These are phyloP conservation scores for Meda fulgida DNA, from an alignment of 2,797 vertebrate species.

Conservation along the genomic window DNA sequence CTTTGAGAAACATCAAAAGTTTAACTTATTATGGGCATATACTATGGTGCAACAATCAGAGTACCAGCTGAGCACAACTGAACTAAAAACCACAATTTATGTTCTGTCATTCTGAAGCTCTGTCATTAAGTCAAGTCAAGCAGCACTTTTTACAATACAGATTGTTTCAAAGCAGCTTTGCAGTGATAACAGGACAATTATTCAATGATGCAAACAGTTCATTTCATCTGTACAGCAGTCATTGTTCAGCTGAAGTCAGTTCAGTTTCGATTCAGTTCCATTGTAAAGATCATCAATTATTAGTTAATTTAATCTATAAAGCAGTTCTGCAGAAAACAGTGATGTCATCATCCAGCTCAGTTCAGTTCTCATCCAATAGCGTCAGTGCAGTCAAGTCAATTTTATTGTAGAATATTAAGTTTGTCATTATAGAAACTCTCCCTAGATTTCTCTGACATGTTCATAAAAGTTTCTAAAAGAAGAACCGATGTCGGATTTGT, in stretches of 20 bases:
- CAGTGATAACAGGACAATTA: not conserved
- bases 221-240: not conserved
- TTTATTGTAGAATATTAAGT: not conserved
- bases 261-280: not conserved
- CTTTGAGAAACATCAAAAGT: constrained; percentile 66
- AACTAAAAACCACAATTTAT: not conserved
- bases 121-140: not conserved
- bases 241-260: not conserved
- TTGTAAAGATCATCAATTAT: not conserved
- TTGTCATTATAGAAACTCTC: not conserved
- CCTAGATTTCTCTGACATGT: not conserved
- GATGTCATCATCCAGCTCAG: too few species aligned
- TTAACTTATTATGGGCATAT: not conserved
- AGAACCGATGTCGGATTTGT: not conserved
- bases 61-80: not conserved
- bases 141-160: not conserved
- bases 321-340: not conserved
- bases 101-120: not conserved
- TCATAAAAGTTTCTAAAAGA: not conserved
- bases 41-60: not conserved
- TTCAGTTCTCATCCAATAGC: too few species aligned
- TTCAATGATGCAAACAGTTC: too few species aligned
- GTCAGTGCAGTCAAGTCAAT: not conserved
- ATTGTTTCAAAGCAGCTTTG: not conserved
- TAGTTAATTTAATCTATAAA: not conserved